Evolutionary conservation across 1,140 invertebrate genomes (phyloP), one percentile per base, ranked within the genome.

Genomic region (Neodiprion fabricii): DNA sequence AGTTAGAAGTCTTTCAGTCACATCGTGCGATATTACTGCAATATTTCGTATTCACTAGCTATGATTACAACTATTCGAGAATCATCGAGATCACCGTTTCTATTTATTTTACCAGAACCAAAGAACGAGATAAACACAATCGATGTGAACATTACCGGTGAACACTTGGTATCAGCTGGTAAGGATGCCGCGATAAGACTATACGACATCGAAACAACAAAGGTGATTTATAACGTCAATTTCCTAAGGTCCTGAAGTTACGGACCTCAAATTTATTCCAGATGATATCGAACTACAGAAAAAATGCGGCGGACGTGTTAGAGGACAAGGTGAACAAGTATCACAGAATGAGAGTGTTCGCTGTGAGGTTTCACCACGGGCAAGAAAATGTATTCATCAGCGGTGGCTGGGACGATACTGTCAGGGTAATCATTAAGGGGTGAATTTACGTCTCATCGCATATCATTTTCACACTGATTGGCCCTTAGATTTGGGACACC

Each of bases 391-490:
- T 85, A n/a, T 79, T 87, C 48, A 71, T 85, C 28, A 81, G 80
- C 28, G 85, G 85, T 48, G 85, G 85, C 66, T 85, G 85, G 84
- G 85, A 87, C 72, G 77, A 83, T 40, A 81, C 77, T 17, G 79
- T 86, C 7, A 82, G 80, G 73, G 85, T 85, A 81, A 72, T 40
- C 28, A 40, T 50, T 48, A n/a, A 14, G 47, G 21, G 3, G 2
- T 23, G 40, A 14, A 70, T 61, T 71, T 53, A 53, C n/a, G 69
- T 10, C 23, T 72, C 76, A 53, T 68, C 28, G 5, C 28, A 5
- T 1, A 40, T 40, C 11, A 14, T 72, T 17, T 14, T 40, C 47
- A 49, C 49, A 71, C 21, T 72, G 28, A 48, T 49, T 47, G 28
- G 28, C 28, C 28, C 78, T 28, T 72, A 86, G 85, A 82, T 87